Evolutionary conservation across 2,797 vertebrate species (phyloP), one percentile per base, ranked within the genome.

Genomic region (Hylomyscus alleni): DNA sequence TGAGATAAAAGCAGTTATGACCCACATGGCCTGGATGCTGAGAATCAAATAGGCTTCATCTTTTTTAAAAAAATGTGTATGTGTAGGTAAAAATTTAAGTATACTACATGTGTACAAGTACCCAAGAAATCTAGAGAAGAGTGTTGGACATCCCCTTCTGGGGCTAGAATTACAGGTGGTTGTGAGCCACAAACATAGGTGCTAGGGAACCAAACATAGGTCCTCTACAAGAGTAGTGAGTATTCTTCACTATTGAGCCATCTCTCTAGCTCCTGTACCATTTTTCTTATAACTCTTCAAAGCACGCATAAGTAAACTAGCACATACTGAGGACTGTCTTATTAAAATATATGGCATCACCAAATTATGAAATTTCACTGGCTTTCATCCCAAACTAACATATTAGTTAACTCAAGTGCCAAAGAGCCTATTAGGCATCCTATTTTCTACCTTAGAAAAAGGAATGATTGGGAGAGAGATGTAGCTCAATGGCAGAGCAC

Each of bases 351-450:
- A 69, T 80, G 73, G 6, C 9, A 75, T 44, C 86, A 88, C 54
- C 24, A 75, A 60, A 69, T 77, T 67, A 37, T 62, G 19, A 95
- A 89, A 90, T 87, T 84, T 93, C 75, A 78, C 50, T 72, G 44
- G 29, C 65, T 90, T 92, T 95, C 76, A 67, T 31, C 54, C 73
- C 17, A 56, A 91, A 56, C 20, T 90, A 75, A 80, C 47, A 65
- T 83, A 52, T 52, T 26, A 17, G 47, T 44, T 86, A 72, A 29
- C 5, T 50, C 12, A 91, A 91, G n/a, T 50, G 40, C 15, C 75
- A 86, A 78, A 89, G 26, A 73, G 6, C 62, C 29, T 50, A 40
- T 69, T 52, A 58, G 65, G 76, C 60, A 73, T 75, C 40, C 76
- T 73, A 52, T 78, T 80, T 91, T 50, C 62, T 72, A 40, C 75